Base-by-base conservation (phyloP, 1,140 invertebrate species). In the Panulirus ornatus region DNA sequence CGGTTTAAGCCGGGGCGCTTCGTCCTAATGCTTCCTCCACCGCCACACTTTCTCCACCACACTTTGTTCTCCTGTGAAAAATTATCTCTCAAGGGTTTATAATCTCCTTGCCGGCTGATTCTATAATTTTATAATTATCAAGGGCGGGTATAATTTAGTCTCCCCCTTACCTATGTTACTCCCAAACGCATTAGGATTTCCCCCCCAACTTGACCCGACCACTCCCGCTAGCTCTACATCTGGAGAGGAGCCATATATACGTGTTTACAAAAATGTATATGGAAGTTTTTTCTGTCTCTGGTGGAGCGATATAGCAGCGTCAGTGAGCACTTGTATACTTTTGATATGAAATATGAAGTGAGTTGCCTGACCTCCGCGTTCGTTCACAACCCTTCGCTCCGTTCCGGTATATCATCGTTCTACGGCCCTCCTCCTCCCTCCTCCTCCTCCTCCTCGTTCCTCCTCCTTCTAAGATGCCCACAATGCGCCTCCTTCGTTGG, bases 311-410 rank as follows among this genome's bases (percentile, higher is more conserved):
- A 54, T 79, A 88, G 73, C 85, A 82, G 87, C 87, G 79, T 89
- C 79, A 83, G 63, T 71, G 78, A 82, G 78, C 87, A 89, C 87
- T 89, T 89, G 87, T 89, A 89, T 89, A 82, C 87, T 89, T 89
- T 88, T 89, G 79, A 89, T 89, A 89, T 82, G 87, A 89, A 89
- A 89, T 89, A 89, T 89, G 87, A 89, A 82, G 87, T 89, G 87
- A 89, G 79, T 71, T 89, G 38, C 58, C 87, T 47, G 87, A 75
- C 63, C 79, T 70, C 14, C 9, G n/a, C n/a, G 78, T 38, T 36
- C 11, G 42, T 89, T 75, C 87, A 44, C 70, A 16, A 34, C 8
- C n/a, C 87, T 83, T 89, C 79, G 78, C 47, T 73, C 79, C 30
- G 30, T 44, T 47, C 36, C 70, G 14, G 27, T 78, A 51, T 27